Evolutionary conservation across 2,797 vertebrate species (phyloP).

Genomic region (Rhinogobio ventralis): DNA sequence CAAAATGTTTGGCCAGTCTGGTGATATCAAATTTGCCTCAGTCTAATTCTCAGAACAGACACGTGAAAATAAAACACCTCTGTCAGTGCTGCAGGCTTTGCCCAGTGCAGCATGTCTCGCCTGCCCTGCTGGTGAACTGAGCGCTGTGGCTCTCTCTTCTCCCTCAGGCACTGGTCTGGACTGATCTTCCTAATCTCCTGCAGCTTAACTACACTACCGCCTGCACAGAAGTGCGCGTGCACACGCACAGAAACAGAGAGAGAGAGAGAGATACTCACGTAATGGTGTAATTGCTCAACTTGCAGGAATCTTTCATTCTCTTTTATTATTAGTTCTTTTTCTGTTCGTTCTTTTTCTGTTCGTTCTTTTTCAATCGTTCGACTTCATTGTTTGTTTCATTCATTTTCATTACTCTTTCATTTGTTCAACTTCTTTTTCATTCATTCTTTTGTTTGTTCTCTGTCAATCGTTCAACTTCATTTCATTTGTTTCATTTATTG

Average conservation of each 20-base stretch:
- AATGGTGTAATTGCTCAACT: constrained; percentile 54
- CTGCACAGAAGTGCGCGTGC: constrained; percentile 1
- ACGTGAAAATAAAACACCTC: constrained; percentile 28
- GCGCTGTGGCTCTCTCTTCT: constrained; percentile 59
- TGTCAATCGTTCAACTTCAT: not conserved
- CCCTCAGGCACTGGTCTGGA: constrained; percentile 51
- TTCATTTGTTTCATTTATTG: constrained; percentile 29
- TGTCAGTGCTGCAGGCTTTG: constrained; percentile 33
- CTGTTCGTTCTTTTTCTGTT: not conserved
- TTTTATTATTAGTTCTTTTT: not conserved
- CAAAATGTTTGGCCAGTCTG: constrained; percentile 7
- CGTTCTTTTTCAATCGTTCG: not conserved
- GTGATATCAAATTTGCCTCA: constrained; percentile 13
- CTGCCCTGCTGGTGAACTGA: constrained; percentile 68
- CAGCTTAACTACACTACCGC: constrained; percentile 64
- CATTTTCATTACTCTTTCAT: constrained; percentile 24
- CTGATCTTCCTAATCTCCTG: constrained; percentile 73
- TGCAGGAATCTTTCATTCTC: constrained; percentile 32
- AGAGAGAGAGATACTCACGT: not conserved
- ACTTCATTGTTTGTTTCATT: not conserved
- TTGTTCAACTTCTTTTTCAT: not conserved
- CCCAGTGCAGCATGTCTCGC: constrained; percentile 47
- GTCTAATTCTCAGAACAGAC: constrained; percentile 15
- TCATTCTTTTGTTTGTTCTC: not conserved
- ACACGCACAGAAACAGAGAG: constrained; percentile 13